phyloP scores from a whole-genome alignment of 2,797 vertebrate species.

The Podarcis siculus region DNA sequence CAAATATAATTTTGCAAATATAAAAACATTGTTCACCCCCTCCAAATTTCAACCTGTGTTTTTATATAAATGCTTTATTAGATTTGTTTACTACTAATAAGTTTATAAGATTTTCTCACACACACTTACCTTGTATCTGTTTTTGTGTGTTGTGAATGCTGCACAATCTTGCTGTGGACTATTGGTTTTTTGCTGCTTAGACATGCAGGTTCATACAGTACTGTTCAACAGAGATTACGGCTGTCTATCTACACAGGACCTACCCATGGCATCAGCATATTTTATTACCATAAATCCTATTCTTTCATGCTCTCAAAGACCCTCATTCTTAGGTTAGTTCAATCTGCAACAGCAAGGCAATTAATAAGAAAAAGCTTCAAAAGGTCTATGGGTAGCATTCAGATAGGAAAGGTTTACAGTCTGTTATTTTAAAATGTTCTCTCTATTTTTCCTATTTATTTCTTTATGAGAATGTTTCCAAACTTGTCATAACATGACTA shows the following conservation, averaged over 20 bases:
- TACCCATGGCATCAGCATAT: constrained; percentile 72
- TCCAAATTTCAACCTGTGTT: not conserved
- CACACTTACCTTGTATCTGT: constrained; percentile 51
- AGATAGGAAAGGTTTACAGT: not conserved
- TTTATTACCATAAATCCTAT: constrained; percentile 74
- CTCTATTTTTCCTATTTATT: not conserved
- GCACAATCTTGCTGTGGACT: constrained; percentile 68
- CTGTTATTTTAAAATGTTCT: not conserved
- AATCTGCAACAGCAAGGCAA: constrained; percentile 57
- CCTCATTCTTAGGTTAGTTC: constrained; percentile 63
- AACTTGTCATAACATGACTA: not conserved
- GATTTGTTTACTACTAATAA: not conserved
- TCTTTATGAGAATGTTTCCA: not conserved
- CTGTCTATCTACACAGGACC: constrained; percentile 70
- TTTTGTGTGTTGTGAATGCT: constrained; percentile 64
- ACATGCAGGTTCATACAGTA: constrained; percentile 60
- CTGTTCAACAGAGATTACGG: constrained; percentile 70
- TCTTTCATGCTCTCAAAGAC: constrained; percentile 63
- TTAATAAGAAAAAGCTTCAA: constrained; percentile 42
- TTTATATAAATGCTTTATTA: not conserved
- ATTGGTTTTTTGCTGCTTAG: constrained; percentile 60
- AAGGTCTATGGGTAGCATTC: not conserved
- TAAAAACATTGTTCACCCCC: too few relatives aligned
- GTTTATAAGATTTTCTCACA: constrained; percentile 34
- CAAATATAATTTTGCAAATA: too few relatives aligned